Base-by-base conservation (phyloP, 2,888 invertebrate species). In the Eueremaeus valkanovi region DNA sequence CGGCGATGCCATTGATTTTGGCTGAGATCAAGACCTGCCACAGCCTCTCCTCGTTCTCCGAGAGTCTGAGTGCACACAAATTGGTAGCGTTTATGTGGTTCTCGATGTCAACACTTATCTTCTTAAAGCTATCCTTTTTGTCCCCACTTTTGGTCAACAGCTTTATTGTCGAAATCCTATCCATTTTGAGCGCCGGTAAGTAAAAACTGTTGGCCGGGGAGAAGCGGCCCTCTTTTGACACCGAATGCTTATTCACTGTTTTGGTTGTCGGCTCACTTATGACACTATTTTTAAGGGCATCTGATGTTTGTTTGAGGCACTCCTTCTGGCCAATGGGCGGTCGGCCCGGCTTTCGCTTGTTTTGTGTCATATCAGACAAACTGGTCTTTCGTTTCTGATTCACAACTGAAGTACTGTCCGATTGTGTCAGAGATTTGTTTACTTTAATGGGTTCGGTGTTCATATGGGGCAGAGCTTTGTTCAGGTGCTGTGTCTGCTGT, bases 1-100 rank as follows among this genome's bases (percentile, higher is more conserved):
- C 83, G 45, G 82, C 80, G 0, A 81, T 79, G 31, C 81, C 81
- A 51, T 80, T 75, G 36, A 82, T 80, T 70, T 80, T 80, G 0
- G 81, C 80, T 6, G 82, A 78, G 51, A 83, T 76, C 40, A 83
- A 76, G 68, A 81, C 81, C 76, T 83, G 82, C 84, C 84, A 84
- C 16, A 77, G 66, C 16, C 78, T 76, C 29, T 76, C 63, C 8
- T 49, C 74, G 24, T 75, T 42, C 31, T 58, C 51, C 3, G 45
- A 16, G 5, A 75, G 33, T 21, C 73, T 33, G 2, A 77, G 40
- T 33, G 49, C 33, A 16, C 51, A 58, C 9, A 77, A 33, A 36
- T 42, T 27, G 6, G 51, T 42, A 6, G 82, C 81, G 58, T 78
- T 78, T 29, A 82, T 79, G 66, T 78, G 78, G 78, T 83, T 83